phyloP scores from a whole-genome alignment of 2,113 vertebrate genomes.

The Microtus montanus region DNA sequence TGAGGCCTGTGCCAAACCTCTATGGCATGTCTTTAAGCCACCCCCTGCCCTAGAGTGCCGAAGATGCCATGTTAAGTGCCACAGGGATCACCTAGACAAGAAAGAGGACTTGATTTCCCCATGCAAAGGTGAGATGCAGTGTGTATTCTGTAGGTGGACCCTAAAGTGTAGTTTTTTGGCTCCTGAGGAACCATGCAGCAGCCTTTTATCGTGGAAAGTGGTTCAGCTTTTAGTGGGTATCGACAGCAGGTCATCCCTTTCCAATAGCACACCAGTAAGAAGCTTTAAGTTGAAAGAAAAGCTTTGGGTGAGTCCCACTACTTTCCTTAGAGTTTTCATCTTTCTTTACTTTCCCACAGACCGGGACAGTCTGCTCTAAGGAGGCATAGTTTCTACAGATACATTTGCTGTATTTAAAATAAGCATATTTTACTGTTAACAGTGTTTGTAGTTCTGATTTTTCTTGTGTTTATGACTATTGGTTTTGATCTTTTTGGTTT shows the following conservation, averaged over 20 bases:
- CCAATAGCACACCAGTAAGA: background rate
- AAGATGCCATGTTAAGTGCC: slow-evolving; percentile 98
- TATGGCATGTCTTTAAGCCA: slow-evolving; percentile 99
- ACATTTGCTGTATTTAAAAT: background rate
- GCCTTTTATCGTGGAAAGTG: background rate
- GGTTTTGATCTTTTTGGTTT: background rate
- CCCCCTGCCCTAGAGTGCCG: slow-evolving; percentile 97
- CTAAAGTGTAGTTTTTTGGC: background rate
- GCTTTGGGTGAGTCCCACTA: background rate
- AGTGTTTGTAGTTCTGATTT: slow-evolving; percentile 47
- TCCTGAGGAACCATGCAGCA: background rate
- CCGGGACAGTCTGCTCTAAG: slow-evolving; percentile 6
- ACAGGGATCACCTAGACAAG: slow-evolving; percentile 98
- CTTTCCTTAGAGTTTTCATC: background rate
- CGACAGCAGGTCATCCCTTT: background rate
- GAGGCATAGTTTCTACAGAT: slow-evolving; percentile 11
- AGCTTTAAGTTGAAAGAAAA: slow-evolving; percentile 15
- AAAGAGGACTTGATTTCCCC: slow-evolving; percentile 98
- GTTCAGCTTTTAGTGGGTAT: background rate
- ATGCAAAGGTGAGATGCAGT: slow-evolving; percentile 93
- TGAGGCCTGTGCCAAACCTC: slow-evolving; percentile 98
- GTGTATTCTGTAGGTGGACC: background rate
- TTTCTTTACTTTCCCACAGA: background rate
- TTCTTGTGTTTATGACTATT: slow-evolving; percentile 29
- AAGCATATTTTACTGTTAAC: background rate